These are phyloP conservation scores for Mesocricetus auratus DNA, from an alignment of 2,113 vertebrate genomes.

Conservation along the genomic window DNA sequence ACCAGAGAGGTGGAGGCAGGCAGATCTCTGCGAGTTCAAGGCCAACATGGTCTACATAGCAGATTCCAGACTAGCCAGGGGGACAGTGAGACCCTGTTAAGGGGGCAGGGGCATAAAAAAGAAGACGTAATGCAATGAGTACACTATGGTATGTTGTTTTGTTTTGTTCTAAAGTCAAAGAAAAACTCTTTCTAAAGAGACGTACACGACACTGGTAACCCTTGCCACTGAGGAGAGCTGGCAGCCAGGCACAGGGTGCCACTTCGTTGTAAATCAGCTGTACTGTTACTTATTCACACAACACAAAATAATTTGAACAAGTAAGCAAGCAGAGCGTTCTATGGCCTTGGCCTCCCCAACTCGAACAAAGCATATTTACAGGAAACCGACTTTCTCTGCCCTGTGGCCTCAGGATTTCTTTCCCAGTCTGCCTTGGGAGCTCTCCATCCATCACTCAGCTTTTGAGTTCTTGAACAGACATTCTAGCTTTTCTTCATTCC, in stretches of 20 bases:
- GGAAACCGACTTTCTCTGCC: background rate
- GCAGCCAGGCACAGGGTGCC: background rate
- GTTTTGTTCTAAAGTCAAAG: background rate
- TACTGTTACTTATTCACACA: conserved; percentile 15
- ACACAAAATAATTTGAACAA: background rate
- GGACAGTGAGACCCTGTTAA: background rate
- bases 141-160: background rate
- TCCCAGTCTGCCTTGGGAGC: background rate
- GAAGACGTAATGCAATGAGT: background rate
- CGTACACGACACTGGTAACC: too few species aligned
- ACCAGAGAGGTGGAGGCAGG: too few species aligned
- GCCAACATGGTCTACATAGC: too few species aligned
- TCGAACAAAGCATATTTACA: background rate
- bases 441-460: background rate
- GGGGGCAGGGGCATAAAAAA: background rate
- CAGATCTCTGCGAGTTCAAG: too few species aligned
- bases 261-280: background rate
- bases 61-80: too few species aligned
- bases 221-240: background rate
- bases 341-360: background rate
- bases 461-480: background rate
- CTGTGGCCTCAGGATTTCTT: background rate
- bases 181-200: background rate
- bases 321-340: background rate
- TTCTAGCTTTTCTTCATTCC: background rate